Evolutionary conservation across 2,888 invertebrate species (phyloP).

Genomic region (Apamea crenata): DNA sequence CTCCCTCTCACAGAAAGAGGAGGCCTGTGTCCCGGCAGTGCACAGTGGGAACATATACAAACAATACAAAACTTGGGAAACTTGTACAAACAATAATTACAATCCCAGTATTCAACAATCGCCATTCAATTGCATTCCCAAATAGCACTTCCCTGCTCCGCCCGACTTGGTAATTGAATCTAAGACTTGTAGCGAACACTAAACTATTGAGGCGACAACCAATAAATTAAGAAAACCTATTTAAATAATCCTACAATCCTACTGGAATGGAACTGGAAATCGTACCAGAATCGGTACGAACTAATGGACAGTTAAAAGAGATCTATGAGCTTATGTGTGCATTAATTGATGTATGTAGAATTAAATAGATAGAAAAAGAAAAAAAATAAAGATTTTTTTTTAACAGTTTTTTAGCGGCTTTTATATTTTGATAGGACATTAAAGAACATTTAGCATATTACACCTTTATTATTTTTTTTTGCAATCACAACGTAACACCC

Average conservation of each 20-base stretch:
- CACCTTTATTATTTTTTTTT: too few relatives aligned
- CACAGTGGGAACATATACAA: too few relatives aligned
- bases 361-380: background rate
- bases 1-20: too few relatives aligned
- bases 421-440: too few relatives aligned
- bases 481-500: too few relatives aligned
- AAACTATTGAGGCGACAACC: background rate
- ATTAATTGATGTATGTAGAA: background rate
- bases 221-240: slow-evolving; percentile 46
- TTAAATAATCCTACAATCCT: slow-evolving; percentile 25
- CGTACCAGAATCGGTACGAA: slow-evolving; percentile 15
- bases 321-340: slow-evolving; percentile 11
- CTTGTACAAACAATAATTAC: slow-evolving; percentile 1
- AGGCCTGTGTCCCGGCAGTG: too few relatives aligned
- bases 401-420: too few relatives aligned
- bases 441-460: too few relatives aligned
- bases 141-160: background rate
- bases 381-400: too few relatives aligned
- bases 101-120: background rate
- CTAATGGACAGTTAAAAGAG: slow-evolving; percentile 39
- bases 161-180: slow-evolving; percentile 35
- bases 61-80: too few relatives aligned
- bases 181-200: slow-evolving; percentile 1
- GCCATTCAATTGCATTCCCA: slow-evolving; percentile 34
- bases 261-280: slow-evolving; percentile 19